Evolutionary conservation across 2,113 vertebrate species (phyloP), one percentile per base, ranked within the genome.

Genomic region (Rhinopomastus cyanomelas): DNA sequence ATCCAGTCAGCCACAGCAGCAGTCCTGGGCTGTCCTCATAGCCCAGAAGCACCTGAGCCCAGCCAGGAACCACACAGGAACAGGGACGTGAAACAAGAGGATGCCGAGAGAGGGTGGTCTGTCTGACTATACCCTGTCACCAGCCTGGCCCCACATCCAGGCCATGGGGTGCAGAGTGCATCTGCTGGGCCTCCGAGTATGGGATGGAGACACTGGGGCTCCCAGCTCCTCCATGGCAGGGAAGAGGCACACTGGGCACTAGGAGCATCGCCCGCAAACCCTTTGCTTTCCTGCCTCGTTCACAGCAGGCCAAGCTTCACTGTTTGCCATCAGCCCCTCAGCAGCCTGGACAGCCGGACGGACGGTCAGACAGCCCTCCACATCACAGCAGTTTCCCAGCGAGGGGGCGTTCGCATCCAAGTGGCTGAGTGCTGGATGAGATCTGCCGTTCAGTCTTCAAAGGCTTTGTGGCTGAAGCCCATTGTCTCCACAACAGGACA

Each of bases 371-470:
- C 42, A 11, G 79, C 7, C 59, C 39, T 42, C 39, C 36, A 46
- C 17, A 19, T n/a, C 85, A 80, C 85, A 61, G 71, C 53, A 16
- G 65, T 37, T 64, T 91, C 65, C 85, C 90, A 85, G 78, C 8
- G 4, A 91, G 73, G 52, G 59, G 61, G 26, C 11, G 6, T 74
- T 75, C 9, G 7, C 72, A 90, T 44, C 32, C 76, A 17, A 88
- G 65, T 5, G 25, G 77, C 71, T 85, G 85, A 71, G 75, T 1
- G 0, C 60, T 34, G 79, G 56, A 80, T 52, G 18, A 2, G 2
- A 85, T 51, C 90, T 75, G 88, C 88, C 81, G 32, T 61, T 65
- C 89, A 84, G 61, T 82, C 74, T 92, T 94, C 61, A 62, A 81
- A 92, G 79, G 81, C 55, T 86, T 81, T 69, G 90, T 34, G 90